phyloP scores from a whole-genome alignment of 2,888 invertebrate genomes.

The Napeogenes sylphis region DNA sequence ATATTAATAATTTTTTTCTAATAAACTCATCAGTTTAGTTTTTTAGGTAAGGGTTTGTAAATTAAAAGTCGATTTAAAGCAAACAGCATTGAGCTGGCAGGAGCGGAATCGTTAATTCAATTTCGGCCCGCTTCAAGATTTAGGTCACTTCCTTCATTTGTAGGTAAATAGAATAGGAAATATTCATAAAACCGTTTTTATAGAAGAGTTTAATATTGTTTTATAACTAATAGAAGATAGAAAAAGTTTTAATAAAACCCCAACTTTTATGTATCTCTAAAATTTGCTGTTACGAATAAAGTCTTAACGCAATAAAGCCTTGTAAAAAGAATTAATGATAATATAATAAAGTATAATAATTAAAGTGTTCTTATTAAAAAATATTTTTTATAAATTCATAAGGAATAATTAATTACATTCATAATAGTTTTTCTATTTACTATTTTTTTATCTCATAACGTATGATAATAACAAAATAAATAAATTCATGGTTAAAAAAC shows the following conservation, averaged over 20 bases:
- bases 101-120: slow-evolving; percentile 47
- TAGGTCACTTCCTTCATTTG: slow-evolving; percentile 49
- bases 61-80: slow-evolving; percentile 30
- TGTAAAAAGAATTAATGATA: too few species aligned
- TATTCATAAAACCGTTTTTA: slow-evolving; percentile 23
- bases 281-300: too few species aligned
- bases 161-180: slow-evolving; percentile 42
- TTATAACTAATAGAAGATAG: background rate
- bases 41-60: slow-evolving; percentile 7
- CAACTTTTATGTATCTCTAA: too few species aligned
- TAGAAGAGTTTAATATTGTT: background rate
- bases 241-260: background rate
- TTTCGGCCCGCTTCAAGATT: slow-evolving; percentile 43
- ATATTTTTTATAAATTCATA: too few species aligned
- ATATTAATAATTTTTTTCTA: background rate
- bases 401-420: too few species aligned
- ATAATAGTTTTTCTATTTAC: too few species aligned
- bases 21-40: background rate
- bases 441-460: too few species aligned
- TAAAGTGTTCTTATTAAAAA: too few species aligned
- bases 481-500: too few species aligned
- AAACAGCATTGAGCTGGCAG: slow-evolving; percentile 42
- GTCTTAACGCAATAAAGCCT: too few species aligned
- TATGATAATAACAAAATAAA: too few species aligned
- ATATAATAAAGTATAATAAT: too few species aligned